These are phyloP conservation scores for Setipinna tenuifilis DNA, from an alignment of 2,797 vertebrate genomes.

Conservation along the genomic window DNA sequence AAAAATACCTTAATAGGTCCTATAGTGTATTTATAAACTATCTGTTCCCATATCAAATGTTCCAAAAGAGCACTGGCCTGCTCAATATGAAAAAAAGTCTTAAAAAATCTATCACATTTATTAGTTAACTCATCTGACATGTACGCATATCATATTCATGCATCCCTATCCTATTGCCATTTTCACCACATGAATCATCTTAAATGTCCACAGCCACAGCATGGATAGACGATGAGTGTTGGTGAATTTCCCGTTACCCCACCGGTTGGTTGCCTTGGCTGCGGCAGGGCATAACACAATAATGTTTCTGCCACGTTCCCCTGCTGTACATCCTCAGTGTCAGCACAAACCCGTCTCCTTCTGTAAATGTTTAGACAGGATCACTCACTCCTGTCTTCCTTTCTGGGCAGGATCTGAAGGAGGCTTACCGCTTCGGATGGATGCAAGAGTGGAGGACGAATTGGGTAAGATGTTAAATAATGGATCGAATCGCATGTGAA, in stretches of 20 bases:
- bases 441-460: not conserved
- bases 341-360: not conserved
- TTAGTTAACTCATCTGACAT: not conserved
- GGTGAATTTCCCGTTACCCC: not conserved
- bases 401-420: conserved; percentile 8
- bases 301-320: not conserved
- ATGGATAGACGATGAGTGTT: not conserved
- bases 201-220: not conserved
- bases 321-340: not conserved
- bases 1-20: not conserved
- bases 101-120: not conserved
- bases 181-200: not conserved
- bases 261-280: conserved; percentile 21
- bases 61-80: not conserved
- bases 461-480: not conserved
- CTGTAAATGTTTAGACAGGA: conserved; percentile 22
- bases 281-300: not conserved
- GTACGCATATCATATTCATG: not conserved
- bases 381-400: not conserved
- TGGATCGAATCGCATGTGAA: not conserved
- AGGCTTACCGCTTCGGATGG: not conserved
- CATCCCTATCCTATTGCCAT: not conserved
- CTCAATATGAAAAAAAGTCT: not conserved
- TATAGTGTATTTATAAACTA: not conserved
- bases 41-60: not conserved